Base-by-base conservation (phyloP, 2,797 vertebrate genomes). In the Sibirionetta formosa region DNA sequence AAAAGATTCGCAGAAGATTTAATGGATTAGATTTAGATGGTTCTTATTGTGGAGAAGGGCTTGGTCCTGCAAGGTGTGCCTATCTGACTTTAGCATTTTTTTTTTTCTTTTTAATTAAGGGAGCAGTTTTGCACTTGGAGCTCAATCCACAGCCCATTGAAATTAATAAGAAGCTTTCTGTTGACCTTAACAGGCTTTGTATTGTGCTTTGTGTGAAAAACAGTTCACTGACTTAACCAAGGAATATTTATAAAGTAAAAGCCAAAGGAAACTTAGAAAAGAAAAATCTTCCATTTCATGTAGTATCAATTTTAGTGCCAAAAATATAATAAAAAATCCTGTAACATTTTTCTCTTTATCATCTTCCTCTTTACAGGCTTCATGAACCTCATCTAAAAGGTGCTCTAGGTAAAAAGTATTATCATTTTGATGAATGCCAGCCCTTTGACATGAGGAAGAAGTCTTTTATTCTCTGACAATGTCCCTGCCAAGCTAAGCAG, bases 401-500 rank as follows among this genome's bases (percentile, higher is more conserved):
- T 75, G 89, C 90, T 89, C 71, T 51, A 66, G 94, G 90, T 89
- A 92, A 94, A 86, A 94, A 65, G 91, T 80, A 85, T 93, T 94
- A 92, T 94, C 82, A 75, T 94, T 93, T 92, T 96, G 86, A 97
- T 93, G 84, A 96, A 95, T 96, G 48, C 83, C 87, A 92, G 89
- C 80, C 93, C 92, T 95, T 79, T 96, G 94, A 95, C 93, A 96
- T 2, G 19, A 84, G 90, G 91, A 89, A 92, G 75, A 85, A 86
- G 50, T 40, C 91, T 95, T 96, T 96, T 97, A 94, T 94, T 88
- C 93, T 57, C 86, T 88, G 90, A 96, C 93, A 95, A 94, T 93
- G 81, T 88, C 86, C 68, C 93, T 95, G 92, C 93, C 94, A 95
- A 91, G 77, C 88, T 95, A 80, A 96, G 91, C 14, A 61, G 80